A percentile compares a stretch with the other conserved stretches of the same genome.
Evolutionary conservation across 2,797 vertebrate species (phyloP).

Genomic region (Macropus fuliginosus): DNA sequence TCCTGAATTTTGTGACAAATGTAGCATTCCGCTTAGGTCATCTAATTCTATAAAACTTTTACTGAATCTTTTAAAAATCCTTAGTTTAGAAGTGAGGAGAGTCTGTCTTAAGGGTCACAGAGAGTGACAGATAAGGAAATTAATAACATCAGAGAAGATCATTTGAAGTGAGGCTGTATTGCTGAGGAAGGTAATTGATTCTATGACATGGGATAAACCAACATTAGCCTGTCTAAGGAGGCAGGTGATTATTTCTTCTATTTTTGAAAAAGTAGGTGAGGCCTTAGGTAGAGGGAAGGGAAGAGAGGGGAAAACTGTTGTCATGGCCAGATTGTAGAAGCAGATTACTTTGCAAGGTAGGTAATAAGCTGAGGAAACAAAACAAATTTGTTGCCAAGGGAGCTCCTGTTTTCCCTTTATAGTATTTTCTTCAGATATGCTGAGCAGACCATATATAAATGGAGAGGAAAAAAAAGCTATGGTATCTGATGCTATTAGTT

Average conservation of each 20-base stretch:
- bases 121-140: conserved; percentile 12
- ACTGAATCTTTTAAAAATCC: conserved; percentile 26
- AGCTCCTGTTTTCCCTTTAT: neutral
- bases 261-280: conserved; percentile 32
- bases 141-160: conserved; percentile 7
- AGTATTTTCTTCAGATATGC: neutral
- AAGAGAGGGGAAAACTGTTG: neutral
- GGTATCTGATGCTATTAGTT: neutral
- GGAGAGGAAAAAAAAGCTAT: conserved; percentile 1
- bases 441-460: neutral
- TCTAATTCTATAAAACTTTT: neutral
- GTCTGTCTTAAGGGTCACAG: conserved; percentile 1
- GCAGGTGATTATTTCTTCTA: neutral
- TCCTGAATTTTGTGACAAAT: neutral
- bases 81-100: conserved; percentile 50
- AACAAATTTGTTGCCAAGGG: neutral
- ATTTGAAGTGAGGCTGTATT: neutral
- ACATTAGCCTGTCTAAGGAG: neutral
- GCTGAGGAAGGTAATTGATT: conserved; percentile 28
- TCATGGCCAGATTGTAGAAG: neutral
- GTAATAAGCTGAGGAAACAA: neutral
- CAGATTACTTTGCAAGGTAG: neutral
- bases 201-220: neutral
- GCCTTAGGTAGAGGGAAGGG: neutral
- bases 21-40: neutral